Evolutionary conservation across 2,113 vertebrate genomes (phyloP).

Genomic region (Pseudorhombus dupliciocellatus): DNA sequence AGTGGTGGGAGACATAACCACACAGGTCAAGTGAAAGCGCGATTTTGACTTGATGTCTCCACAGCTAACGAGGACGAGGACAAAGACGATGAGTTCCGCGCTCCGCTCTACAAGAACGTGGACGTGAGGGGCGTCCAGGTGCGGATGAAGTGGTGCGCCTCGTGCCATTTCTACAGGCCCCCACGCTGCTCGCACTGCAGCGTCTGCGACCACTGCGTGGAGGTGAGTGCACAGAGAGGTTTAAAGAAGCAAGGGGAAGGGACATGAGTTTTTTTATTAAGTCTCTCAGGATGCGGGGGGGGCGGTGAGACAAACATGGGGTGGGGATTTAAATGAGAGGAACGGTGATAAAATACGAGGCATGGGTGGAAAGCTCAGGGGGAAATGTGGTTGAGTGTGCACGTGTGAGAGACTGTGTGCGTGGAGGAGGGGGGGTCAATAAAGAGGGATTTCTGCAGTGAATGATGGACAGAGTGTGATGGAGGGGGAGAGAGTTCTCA

Average conservation of each 20-base stretch:
- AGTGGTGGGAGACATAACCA: not conserved
- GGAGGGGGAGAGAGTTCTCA: constrained; percentile 54
- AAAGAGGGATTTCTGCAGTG: constrained; percentile 54
- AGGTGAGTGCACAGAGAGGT: constrained; percentile 81
- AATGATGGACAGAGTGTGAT: constrained; percentile 53
- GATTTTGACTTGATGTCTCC: not conserved
- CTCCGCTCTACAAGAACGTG: constrained; percentile 96
- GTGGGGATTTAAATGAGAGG: too few relatives aligned
- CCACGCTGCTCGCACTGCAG: constrained; percentile 97
- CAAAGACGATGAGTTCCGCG: constrained; percentile 85
- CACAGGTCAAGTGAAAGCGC: not conserved
- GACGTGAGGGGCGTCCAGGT: constrained; percentile 95
- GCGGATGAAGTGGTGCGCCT: constrained; percentile 97
- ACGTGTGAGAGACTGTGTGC: constrained; percentile 14
- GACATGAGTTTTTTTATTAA: not conserved
- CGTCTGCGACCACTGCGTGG: constrained; percentile 96
- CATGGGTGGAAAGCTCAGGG: not conserved
- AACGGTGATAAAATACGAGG: not conserved
- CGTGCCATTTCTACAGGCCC: constrained; percentile 96
- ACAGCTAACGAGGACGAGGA: constrained; percentile 95
- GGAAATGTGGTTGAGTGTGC: not conserved
- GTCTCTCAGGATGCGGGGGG: too few relatives aligned
- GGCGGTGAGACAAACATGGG: not conserved
- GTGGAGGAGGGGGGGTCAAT: constrained; percentile 42
- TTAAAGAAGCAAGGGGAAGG: not conserved